Percentiles rank a stretch among this genome's conserved stretches.
Evolutionary conservation across 2,797 vertebrate species (phyloP).

Genomic region (Bucorvus abyssinicus): DNA sequence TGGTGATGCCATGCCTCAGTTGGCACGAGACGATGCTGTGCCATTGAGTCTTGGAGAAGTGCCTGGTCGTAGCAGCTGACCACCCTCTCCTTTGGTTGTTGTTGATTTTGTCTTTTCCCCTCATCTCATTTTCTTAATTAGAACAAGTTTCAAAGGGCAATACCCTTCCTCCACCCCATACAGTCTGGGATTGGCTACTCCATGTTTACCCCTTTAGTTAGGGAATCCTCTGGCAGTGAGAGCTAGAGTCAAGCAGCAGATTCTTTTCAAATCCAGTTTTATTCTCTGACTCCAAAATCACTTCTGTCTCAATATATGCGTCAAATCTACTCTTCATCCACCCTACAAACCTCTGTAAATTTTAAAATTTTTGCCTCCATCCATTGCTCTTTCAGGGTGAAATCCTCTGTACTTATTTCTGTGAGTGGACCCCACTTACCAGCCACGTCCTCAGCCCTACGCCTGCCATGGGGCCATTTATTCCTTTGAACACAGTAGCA

Average conservation of each 20-base stretch:
- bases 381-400: background rate
- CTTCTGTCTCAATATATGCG: rapidly evolving
- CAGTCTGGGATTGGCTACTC: background rate
- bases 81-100: background rate
- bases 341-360: background rate
- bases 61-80: background rate
- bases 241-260: background rate
- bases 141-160: background rate
- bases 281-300: background rate
- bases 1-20: background rate
- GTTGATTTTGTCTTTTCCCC: background rate
- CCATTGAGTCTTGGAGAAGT: background rate
- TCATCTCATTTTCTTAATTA: background rate
- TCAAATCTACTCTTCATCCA: background rate
- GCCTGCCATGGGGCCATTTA: background rate
- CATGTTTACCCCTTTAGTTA: background rate
- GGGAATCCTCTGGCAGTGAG: background rate
- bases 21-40: background rate
- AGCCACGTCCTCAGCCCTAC: background rate
- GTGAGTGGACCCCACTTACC: background rate
- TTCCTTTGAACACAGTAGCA: background rate
- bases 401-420: background rate
- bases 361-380: background rate
- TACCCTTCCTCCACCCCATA: background rate
- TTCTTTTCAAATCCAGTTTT: background rate